A percentile compares a stretch with the other conserved stretches of the same genome.
Conservation (phyloP, 2,113 vertebrate genomes). For the Leucopsar rothschildi region DNA sequence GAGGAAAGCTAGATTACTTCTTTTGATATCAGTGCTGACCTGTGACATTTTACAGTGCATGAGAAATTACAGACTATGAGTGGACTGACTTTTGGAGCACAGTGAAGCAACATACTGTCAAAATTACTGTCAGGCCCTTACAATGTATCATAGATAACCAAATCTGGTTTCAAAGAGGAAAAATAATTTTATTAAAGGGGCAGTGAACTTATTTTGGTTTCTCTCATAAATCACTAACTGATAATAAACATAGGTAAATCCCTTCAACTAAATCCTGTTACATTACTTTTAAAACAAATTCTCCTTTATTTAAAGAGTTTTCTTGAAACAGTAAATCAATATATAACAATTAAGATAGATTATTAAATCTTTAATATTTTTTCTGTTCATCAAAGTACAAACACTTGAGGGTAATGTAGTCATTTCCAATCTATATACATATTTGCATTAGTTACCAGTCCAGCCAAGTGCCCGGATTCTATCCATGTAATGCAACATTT, state of each 20-base stretch:
- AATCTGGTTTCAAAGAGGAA: slow-evolving; percentile 2
- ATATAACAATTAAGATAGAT: neutral
- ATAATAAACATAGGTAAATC: neutral
- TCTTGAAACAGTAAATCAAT: neutral
- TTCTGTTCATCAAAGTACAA: neutral
- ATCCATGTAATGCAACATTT: neutral
- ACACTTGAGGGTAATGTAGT: neutral
- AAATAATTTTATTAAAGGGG: slow-evolving; percentile 12
- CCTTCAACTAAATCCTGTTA: neutral
- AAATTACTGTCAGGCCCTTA: slow-evolving; percentile 28
- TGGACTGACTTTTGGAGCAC: neutral
- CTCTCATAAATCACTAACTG: neutral
- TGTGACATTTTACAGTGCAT: neutral
- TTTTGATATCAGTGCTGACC: slow-evolving; percentile 8
- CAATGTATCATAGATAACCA: neutral
- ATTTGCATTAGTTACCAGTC: neutral
- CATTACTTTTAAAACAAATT: neutral
- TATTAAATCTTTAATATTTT: neutral
- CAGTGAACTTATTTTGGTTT: neutral
- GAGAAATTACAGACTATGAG: neutral
- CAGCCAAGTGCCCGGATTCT: neutral
- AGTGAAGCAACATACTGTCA: slow-evolving; percentile 1
- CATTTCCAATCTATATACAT: neutral
- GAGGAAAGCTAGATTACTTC: neutral
- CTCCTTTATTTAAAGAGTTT: neutral